phyloP scores from a whole-genome alignment of 2,113 vertebrate genomes.

The Prionailurus viverrinus region DNA sequence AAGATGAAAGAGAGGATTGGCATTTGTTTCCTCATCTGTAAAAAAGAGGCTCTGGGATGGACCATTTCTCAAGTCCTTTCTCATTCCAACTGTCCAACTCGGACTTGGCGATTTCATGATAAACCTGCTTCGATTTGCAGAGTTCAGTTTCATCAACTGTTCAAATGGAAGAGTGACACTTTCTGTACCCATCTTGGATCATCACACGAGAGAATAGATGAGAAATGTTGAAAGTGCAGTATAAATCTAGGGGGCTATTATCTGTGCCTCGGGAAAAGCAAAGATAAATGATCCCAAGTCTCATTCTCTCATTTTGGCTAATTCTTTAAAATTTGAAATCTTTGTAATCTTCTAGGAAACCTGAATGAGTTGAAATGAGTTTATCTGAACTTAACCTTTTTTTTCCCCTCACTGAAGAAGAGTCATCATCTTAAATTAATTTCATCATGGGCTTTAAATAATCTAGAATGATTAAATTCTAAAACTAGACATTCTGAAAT shows the following conservation, averaged over 20 bases:
- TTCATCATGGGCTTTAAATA: background rate
- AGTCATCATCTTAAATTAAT: background rate
- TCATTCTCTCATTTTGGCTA: background rate
- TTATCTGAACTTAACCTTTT: constrained; percentile 16
- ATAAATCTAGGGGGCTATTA: background rate
- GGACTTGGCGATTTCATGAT: background rate
- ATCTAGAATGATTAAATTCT: background rate
- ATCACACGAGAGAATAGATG: background rate
- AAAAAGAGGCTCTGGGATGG: background rate
- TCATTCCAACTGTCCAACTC: background rate
- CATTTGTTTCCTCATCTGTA: background rate
- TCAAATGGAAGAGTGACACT: background rate
- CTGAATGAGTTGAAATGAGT: background rate
- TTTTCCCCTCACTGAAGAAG: background rate
- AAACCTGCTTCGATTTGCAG: background rate
- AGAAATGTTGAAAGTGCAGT: background rate
- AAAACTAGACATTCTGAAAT: background rate
- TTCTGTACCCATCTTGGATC: background rate
- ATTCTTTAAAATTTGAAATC: constrained; percentile 8
- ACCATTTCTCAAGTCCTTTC: background rate
- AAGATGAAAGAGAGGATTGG: background rate
- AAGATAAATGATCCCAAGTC: background rate
- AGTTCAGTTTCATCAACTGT: background rate
- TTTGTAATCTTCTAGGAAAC: background rate
- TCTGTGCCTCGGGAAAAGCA: background rate